Evolutionary conservation across 2,888 invertebrate genomes (phyloP), one percentile per base, ranked within the genome.

Genomic region (Eurytoma californica): DNA sequence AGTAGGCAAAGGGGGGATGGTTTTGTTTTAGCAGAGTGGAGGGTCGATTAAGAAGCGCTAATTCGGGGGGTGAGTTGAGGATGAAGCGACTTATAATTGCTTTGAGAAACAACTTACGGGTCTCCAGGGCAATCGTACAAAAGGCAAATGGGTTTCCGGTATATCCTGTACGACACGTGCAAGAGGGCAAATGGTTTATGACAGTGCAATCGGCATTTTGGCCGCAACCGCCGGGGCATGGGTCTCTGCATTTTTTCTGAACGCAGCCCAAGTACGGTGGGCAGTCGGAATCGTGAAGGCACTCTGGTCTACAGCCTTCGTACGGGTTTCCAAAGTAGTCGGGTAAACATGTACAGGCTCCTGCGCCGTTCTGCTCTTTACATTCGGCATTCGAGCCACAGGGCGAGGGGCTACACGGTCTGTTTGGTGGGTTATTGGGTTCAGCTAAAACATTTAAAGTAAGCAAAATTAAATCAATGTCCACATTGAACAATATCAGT

Each of bases 341-440:
- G 30, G 88, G 84, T 14, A 91, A 88, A 84, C 94, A 94, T 9
- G 91, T 90, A 82, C 94, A 92, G 16, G 91, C 88, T 65, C 92
- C 91, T 57, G 88, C 90, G 18, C 91, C 90, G 30, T 88, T 88
- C 20, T 93, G 88, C 88, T 94, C 94, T 84, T 94, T 93, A 86
- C 97, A 97, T 84, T 94, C 92, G 82, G 96, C 95, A 86, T 96
- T 96, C 7, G 95, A 94, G 55, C 97, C 97, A 87, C 97, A 97
- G 0, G 96, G 96, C 3, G 95, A 94, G 70, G 96, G 95, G 82
- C 92, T 90, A 86, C 96, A 96, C 2, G 95, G 95, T 85, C 91
- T 86, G 28, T 77, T 77, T 61, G 39, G 78, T 68, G 80, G 61
- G 28, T 73, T 66, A 60, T 68, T 24, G 39, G 79, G 65, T 24